Evolutionary conservation across 2,888 invertebrate species (phyloP), one percentile per base, ranked within the genome.

Genomic region (Stramonita haemastoma): DNA sequence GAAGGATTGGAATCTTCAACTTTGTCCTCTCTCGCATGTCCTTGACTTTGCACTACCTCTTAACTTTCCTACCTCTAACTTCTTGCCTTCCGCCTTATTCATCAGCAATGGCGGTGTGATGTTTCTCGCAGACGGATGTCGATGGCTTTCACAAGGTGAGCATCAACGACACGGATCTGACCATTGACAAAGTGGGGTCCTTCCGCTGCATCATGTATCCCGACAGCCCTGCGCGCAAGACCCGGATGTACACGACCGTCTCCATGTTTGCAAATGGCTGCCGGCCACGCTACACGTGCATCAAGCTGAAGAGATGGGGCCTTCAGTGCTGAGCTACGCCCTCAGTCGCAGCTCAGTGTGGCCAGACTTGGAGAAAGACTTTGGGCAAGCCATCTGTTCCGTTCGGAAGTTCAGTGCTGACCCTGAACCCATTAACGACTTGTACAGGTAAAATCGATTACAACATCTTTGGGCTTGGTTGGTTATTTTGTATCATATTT

Each of bases 231-330:
- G 88, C 91, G 0, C 84, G 90, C 5, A 89, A 90, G 85, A 90
- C 92, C 1, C 90, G 92, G 81, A 91, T 92, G 83, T 95, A 92
- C 90, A 93, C 94, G 26, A 92, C 94, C 0, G 90, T 94, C 34
- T 93, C 94, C 19, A 86, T 92, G 34, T 94, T 93, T 86, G 89
- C 90, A 77, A 94, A 95, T 88, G 94, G 94, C 13, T 95, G 94
- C 87, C 90, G 94, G n/a, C 94, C 94, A 13, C 89, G 94, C 19
- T 94, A 93, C 89, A 93, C 94, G 15, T 95, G 94, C 88, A n/a
- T 94, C 26, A 89, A 92, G 73, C 90, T 95, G n/a, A 90, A 91
- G 46, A 89, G 92, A n/a, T 93, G 0, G 91, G 91, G 0, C 92
- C 92, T 2, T 93, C 93, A 32, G 93, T 93, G 1, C 85, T 94